These are phyloP conservation scores for Parasteatoda tepidariorum DNA, from an alignment of 1,140 invertebrate species.

Conservation along the genomic window DNA sequence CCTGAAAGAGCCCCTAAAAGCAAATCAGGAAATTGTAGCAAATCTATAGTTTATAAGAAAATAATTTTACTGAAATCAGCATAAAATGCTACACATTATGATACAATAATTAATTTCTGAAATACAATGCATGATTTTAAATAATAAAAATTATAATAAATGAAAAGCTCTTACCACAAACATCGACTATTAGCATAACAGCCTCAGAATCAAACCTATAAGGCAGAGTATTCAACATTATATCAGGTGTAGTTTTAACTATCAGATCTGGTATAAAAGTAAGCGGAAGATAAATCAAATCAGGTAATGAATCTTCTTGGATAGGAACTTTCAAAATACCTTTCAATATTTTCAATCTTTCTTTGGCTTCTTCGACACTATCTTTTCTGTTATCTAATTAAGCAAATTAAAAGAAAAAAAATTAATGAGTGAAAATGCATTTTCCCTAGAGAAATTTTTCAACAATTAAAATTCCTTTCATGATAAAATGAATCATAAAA, in stretches of 20 bases:
- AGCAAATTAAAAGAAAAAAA: no score
- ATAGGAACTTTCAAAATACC: background rate
- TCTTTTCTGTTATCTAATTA: background rate
- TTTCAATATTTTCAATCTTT: background rate
- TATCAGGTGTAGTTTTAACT: background rate
- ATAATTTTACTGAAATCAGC: background rate
- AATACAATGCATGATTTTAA: background rate
- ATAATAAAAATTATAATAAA: background rate
- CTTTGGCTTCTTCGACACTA: background rate
- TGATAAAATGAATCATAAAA: no score
- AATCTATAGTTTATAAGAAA: background rate
- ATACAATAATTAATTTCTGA: background rate
- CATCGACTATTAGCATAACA: slow-evolving; percentile 19
- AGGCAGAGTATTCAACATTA: slow-evolving; percentile 2
- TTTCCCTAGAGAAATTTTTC: no score
- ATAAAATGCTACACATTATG: background rate
- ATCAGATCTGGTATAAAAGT: slow-evolving; percentile 28
- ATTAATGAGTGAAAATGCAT: no score
- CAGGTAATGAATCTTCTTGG: background rate
- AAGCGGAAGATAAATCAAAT: background rate
- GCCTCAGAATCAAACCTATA: background rate
- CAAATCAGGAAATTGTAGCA: background rate
- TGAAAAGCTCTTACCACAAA: slow-evolving; percentile 5
- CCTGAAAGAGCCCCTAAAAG: background rate
- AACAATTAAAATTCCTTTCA: no score